These are phyloP conservation scores for Crotalus helleri DNA, from an alignment of 2,113 vertebrate genomes.

Conservation along the genomic window DNA sequence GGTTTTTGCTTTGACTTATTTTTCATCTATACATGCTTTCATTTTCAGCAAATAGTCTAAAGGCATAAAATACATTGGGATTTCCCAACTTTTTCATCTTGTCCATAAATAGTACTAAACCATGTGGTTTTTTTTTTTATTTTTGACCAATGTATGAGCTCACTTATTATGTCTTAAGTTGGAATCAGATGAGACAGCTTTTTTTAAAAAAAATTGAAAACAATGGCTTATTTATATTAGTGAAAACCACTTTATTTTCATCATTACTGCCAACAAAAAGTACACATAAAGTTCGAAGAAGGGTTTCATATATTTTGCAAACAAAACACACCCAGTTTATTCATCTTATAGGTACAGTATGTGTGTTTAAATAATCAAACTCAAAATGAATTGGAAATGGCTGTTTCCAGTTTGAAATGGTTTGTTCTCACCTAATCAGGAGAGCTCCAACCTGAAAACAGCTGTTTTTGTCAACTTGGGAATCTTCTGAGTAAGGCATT, in stretches of 20 bases:
- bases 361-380: background rate
- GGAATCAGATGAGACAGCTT: background rate
- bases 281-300: background rate
- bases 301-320: background rate
- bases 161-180: background rate
- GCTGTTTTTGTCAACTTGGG: background rate
- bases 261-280: background rate
- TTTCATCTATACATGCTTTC: slow-evolving; percentile 17
- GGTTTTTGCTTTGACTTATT: background rate
- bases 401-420: background rate
- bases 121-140: background rate
- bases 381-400: background rate
- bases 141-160: background rate
- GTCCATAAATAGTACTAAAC: background rate
- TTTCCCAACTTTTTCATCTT: background rate
- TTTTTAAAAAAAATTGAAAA: background rate
- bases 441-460: background rate
- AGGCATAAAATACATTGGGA: background rate
- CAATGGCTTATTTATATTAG: background rate
- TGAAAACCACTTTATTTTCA: background rate
- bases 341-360: background rate
- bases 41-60: background rate
- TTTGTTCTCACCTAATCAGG: background rate
- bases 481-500: background rate
- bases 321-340: background rate